Percentiles rank a stretch among this genome's conserved stretches.
Conservation (phyloP, 2,888 invertebrate genomes). For the Hypercompe scribonia region DNA sequence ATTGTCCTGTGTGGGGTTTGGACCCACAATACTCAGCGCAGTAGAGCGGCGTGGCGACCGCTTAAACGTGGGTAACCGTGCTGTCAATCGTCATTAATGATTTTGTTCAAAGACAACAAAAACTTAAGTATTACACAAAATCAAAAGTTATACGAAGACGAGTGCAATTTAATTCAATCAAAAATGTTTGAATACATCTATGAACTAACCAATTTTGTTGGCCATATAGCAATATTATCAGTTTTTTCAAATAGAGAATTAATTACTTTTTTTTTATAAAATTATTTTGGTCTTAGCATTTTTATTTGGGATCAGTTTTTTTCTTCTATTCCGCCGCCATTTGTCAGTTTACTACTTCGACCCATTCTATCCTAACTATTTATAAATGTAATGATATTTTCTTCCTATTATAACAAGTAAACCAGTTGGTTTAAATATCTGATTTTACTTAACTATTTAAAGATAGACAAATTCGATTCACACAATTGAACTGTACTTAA, state of each 20-base stretch:
- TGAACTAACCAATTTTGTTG: no score
- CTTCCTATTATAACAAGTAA: background rate
- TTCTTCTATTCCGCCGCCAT: background rate
- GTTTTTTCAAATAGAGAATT: background rate
- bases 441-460: background rate
- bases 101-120: no score
- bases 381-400: background rate
- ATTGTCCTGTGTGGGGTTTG: no score
- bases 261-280: background rate
- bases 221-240: background rate
- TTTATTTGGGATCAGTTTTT: background rate
- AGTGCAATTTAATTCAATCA: no score
- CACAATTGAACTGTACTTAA: background rate
- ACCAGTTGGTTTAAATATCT: slow-evolving; percentile 2
- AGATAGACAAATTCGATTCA: background rate
- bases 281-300: background rate
- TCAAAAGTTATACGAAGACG: no score
- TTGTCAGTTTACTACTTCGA: background rate
- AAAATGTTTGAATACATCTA: no score
- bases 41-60: no score
- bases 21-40: no score
- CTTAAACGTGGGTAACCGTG: no score
- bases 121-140: no score
- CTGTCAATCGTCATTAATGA: no score
- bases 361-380: background rate